Conservation (phyloP, 2,888 invertebrate species). For the Monochamus alternatus region DNA sequence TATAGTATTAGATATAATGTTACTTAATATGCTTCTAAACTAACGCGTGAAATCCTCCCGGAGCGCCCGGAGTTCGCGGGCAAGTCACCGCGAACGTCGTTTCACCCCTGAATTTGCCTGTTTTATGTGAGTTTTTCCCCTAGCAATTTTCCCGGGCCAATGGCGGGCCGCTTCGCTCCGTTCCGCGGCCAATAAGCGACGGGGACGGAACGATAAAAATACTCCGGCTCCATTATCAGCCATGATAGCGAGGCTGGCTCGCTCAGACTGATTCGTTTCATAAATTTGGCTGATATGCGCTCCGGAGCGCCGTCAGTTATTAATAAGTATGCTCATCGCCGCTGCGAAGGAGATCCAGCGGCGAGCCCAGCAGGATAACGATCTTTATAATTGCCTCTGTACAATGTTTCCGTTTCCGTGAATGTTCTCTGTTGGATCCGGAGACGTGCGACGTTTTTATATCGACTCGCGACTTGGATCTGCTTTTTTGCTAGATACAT, state of each 20-base stretch:
- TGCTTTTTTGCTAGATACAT: too few relatives aligned
- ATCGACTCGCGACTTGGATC: too few relatives aligned
- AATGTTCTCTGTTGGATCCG: neutral
- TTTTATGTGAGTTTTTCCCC: constrained; percentile 62
- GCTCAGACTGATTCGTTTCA: constrained; percentile 69
- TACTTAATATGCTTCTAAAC: too few relatives aligned
- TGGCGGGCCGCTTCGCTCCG: constrained; percentile 65
- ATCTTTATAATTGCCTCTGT: constrained; percentile 50
- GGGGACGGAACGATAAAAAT: constrained; percentile 73
- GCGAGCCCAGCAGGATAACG: constrained; percentile 42
- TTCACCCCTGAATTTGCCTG: constrained; percentile 29
- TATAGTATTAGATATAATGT: too few relatives aligned
- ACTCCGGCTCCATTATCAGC: constrained; percentile 71
- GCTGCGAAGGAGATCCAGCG: constrained; percentile 44
- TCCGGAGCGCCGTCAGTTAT: constrained; percentile 46
- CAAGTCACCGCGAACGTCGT: constrained; percentile 9
- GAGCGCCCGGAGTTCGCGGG: neutral
- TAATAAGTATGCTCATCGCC: constrained; percentile 64
- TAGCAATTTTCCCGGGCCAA: constrained; percentile 75
- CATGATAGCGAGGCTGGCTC: constrained; percentile 69
- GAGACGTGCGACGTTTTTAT: too few relatives aligned
- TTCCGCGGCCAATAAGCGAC: constrained; percentile 69
- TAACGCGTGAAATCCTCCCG: neutral
- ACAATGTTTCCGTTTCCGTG: constrained; percentile 45
- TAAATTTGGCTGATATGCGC: constrained; percentile 64